Conservation (phyloP, 64 coral and sea anemone species). For the Exaiptasia diaphana region DNA sequence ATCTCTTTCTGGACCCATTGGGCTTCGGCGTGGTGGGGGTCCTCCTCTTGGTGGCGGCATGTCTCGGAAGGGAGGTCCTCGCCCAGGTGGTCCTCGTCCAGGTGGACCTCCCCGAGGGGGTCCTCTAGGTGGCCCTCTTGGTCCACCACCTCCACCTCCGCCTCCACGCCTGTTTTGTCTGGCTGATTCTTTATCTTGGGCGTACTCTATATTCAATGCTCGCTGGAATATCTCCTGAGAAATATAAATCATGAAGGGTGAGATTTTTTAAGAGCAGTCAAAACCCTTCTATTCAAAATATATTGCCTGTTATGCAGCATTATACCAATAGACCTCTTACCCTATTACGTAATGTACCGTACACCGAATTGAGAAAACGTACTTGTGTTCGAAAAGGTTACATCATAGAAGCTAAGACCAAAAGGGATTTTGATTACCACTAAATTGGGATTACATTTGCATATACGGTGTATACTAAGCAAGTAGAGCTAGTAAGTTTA, state of each 20-base stretch:
- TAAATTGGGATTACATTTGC: too few species aligned
- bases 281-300: neutral
- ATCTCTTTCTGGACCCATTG: neutral
- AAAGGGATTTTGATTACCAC: too few species aligned
- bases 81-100: conserved; percentile 34
- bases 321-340: too few species aligned
- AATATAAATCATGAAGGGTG: neutral
- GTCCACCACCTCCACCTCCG: conserved; percentile 26
- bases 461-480: too few species aligned
- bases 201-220: conserved; percentile 48
- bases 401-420: too few species aligned
- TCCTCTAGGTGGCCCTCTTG: conserved; percentile 32
- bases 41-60: conserved; percentile 49
- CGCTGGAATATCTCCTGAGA: conserved; percentile 31
- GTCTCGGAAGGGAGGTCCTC: neutral
- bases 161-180: conserved; percentile 10
- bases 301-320: too few species aligned
- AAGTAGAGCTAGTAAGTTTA: too few species aligned
- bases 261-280: neutral
- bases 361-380: too few species aligned
- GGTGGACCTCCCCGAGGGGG: conserved; percentile 43
- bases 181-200: conserved; percentile 51
- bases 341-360: too few species aligned
- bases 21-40: conserved; percentile 22
- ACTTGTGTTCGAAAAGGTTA: too few species aligned